Base-by-base conservation (phyloP, 2,797 vertebrate species). In the Bradypodion pumilum region DNA sequence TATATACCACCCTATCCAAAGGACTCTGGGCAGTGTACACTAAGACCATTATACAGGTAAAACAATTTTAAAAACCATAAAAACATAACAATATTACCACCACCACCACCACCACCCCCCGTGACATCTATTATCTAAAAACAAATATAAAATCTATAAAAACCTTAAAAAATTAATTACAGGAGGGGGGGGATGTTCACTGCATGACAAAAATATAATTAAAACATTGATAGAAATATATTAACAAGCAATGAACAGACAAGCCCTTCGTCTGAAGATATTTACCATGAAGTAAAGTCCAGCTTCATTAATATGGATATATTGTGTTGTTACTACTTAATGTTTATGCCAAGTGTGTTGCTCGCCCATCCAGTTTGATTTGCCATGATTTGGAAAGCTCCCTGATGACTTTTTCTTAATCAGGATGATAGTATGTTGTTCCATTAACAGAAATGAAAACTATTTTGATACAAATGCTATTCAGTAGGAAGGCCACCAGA, bases 391-490 rank as follows among this genome's bases (percentile, higher is more conserved):
- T 49, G 69, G 62, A 89, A 80, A 42, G 23, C 49, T 81, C 82
- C 78, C 78, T 65, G n/a, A 63, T 84, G 78, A 59, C 37, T 59
- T 74, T 84, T 40, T 73, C 85, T 78, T 60, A 86, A 73, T 59
- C 74, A 76, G 82, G 77, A 87, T 68, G 75, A 52, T 49, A 83
- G 74, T 76, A 73, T 88, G 70, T 72, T 88, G 77, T 74, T 89
- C 52, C 52, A 16, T 32, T 35, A 85, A 46, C 9, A 80, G 46
- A 79, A 86, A 75, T 2, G 1, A 19, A 82, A 84, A 81, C 78
- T 32, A 65, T 78, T 70, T 49, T 25, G 60, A 85, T 73, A 73
- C 4, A 83, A n/a, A 62, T 68, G 74, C 42, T 85, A 59, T n/a
- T 88, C 81, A 80, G 32, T 60, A 74, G 63, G 77, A 73, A 69